Percentiles rank a stretch among this genome's conserved stretches.
These are phyloP conservation scores for Drosophila truncata DNA, from an alignment of 1,140 invertebrate genomes.

Conservation along the genomic window DNA sequence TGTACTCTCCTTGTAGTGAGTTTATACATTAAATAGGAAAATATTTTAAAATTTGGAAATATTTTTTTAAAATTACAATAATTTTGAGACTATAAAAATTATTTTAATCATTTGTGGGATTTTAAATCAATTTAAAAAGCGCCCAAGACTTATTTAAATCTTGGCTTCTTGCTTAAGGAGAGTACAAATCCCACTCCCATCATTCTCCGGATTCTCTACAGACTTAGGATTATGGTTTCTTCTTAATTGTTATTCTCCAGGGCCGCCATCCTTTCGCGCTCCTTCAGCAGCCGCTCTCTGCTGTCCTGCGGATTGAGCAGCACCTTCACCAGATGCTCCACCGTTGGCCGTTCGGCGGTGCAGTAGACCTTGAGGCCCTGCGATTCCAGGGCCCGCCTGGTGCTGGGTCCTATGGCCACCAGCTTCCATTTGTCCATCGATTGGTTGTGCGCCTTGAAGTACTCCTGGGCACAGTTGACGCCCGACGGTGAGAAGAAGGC, in stretches of 20 bases:
- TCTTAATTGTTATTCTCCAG: slow-evolving; percentile 36
- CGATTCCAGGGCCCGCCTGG: slow-evolving; percentile 72
- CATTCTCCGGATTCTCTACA: neutral
- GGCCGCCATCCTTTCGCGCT: slow-evolving; percentile 41
- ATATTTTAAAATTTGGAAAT: neutral
- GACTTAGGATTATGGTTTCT: slow-evolving; percentile 1
- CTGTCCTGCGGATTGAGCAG: slow-evolving; percentile 79
- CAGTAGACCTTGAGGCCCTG: slow-evolving; percentile 71
- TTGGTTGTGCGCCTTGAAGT: slow-evolving; percentile 64
- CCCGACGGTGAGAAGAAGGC: slow-evolving; percentile 87
- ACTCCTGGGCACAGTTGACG: slow-evolving; percentile 74
- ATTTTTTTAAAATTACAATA: neutral
- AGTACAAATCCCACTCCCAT: neutral
- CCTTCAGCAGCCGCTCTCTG: slow-evolving; percentile 60
- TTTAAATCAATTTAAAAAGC: too few relatives aligned
- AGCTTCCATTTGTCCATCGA: slow-evolving; percentile 72
- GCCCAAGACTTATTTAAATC: too few relatives aligned
- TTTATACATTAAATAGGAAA: neutral
- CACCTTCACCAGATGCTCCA: slow-evolving; percentile 83
- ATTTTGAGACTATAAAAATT: neutral
- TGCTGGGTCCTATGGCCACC: slow-evolving; percentile 84
- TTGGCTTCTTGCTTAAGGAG: neutral
- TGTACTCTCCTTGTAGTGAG: neutral
- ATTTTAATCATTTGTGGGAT: too few relatives aligned
- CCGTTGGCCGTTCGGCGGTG: slow-evolving; percentile 82